Base-by-base conservation (phyloP, 2,113 vertebrate genomes). In the Sterrhoptilus dennistouni region DNA sequence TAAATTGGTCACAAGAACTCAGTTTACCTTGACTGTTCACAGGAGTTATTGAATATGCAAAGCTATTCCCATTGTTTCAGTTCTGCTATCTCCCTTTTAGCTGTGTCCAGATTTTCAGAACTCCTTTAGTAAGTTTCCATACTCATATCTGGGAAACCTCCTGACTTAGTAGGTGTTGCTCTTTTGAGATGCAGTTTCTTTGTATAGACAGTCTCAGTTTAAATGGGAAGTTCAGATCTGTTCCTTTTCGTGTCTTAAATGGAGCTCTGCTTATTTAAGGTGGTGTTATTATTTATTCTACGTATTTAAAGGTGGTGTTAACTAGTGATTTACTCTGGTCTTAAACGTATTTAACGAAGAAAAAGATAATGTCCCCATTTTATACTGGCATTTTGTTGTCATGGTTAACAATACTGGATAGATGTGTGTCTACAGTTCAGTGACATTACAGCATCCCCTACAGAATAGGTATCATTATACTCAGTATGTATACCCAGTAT, bases 1-100 rank as follows among this genome's bases (percentile, higher is more conserved):
- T 99, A 98, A 97, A 63, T 53, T 44, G 19, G 21, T 77, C 18
- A 28, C 22, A 89, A 50, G 31, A 85, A 57, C 18, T 75, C 45
- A 28, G 22, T 42, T 68, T 21, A 31, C 17, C 14, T 77, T 64
- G 16, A 45, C 38, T 75, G 8, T 87, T 93, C 36, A 36, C 15
- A 64, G 33, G 44, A 65, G 10, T 74, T 71, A 47, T 1, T 64
- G 35, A 69, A 70, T 15, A 59, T 47, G 25, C 19, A 52, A 68
- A 86, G 16, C 15, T 18, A 17, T 75, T 81, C 3, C 24, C 11
- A 33, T 56, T 63, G 38, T 68, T 68, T 77, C 18, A 75, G 6
- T 75, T 84, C 49, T 68, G 4, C 45, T 89, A 6, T 79, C n/a
- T 87, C 25, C 17, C 19, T 71, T 89, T 63, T 45, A 83, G 13